phyloP scores from a whole-genome alignment of 2,888 invertebrate genomes.

The Acleris emargana region DNA sequence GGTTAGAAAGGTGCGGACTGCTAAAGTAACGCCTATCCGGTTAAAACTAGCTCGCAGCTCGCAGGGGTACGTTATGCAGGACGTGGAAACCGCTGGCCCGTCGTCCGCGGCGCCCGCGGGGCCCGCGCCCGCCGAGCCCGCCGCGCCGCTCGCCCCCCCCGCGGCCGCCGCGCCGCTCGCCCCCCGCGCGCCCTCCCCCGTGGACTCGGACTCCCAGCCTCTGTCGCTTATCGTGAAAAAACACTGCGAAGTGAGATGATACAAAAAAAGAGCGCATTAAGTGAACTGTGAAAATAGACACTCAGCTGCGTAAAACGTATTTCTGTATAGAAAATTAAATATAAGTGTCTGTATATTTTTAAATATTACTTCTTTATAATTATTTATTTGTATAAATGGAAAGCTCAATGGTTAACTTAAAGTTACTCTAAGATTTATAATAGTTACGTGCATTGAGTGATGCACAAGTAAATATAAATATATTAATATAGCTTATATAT shows the following conservation, averaged over 20 bases:
- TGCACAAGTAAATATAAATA: conserved; percentile 74
- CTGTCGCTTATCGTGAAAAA: conserved; percentile 86
- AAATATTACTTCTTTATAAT: conserved; percentile 56
- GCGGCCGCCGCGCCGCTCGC: conserved; percentile 41
- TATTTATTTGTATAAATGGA: conserved; percentile 82
- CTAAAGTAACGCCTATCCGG: conserved; percentile 90
- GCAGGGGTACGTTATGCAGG: conserved; percentile 87
- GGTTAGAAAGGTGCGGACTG: conserved; percentile 84
- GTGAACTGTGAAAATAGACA: conserved; percentile 16
- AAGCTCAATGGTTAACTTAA: conserved; percentile 82
- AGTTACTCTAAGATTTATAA: conserved; percentile 72
- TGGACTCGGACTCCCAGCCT: conserved; percentile 45
- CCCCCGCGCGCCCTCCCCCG: conserved; percentile 46
- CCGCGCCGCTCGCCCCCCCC: conserved; percentile 43
- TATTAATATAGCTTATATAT: conserved; percentile 56
- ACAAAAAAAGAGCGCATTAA: conserved; percentile 57
- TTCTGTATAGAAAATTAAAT: conserved; percentile 51
- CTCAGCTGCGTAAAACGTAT: conserved; percentile 51
- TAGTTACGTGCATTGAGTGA: conserved; percentile 66
- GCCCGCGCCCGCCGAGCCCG: conserved; percentile 46
- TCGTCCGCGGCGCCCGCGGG: conserved; percentile 36
- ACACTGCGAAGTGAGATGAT: conserved; percentile 96
- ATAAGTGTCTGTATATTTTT: conserved; percentile 64
- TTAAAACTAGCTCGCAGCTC: conserved; percentile 93
- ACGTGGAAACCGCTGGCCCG: conserved; percentile 52